Evolutionary conservation across 2,113 vertebrate genomes (phyloP).

Genomic region (Cariama cristata): DNA sequence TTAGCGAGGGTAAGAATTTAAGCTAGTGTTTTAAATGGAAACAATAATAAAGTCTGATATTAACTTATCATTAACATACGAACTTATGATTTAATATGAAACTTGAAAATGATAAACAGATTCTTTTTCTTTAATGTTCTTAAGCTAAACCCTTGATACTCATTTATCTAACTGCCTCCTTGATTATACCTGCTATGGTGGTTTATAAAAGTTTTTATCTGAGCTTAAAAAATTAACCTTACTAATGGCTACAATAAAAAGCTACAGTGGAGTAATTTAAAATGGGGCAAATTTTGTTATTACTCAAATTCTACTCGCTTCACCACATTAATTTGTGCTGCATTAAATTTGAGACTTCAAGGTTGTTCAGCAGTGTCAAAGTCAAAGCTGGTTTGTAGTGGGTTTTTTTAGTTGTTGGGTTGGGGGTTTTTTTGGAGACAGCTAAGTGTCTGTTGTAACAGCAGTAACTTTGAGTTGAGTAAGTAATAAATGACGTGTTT

Average conservation of each 20-base stretch:
- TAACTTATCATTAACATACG: not conserved
- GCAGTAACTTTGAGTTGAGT: not conserved
- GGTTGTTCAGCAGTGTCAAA: not conserved
- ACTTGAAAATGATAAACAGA: not conserved
- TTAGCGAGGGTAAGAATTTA: not conserved
- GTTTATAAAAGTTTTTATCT: not conserved
- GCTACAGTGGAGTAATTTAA: not conserved
- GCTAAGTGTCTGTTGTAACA: not conserved
- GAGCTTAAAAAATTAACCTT: slow-evolving; percentile 5
- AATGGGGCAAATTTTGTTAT: not conserved
- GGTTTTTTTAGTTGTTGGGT: not conserved
- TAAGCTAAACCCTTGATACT: not conserved
- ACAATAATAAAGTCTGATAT: not conserved
- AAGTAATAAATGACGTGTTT: not conserved
- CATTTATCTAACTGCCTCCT: not conserved
- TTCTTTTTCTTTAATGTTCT: not conserved
- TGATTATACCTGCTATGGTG: not conserved
- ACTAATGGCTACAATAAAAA: slow-evolving; percentile 20
- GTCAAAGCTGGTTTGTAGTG: not conserved
- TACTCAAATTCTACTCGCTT: not conserved
- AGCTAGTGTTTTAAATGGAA: not conserved
- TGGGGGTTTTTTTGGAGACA: not conserved
- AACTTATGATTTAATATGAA: not conserved
- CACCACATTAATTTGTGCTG: not conserved
- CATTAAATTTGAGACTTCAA: not conserved